Evolutionary conservation across 2,888 invertebrate genomes (phyloP).

Genomic region (Caenorhabditis uteleia): DNA sequence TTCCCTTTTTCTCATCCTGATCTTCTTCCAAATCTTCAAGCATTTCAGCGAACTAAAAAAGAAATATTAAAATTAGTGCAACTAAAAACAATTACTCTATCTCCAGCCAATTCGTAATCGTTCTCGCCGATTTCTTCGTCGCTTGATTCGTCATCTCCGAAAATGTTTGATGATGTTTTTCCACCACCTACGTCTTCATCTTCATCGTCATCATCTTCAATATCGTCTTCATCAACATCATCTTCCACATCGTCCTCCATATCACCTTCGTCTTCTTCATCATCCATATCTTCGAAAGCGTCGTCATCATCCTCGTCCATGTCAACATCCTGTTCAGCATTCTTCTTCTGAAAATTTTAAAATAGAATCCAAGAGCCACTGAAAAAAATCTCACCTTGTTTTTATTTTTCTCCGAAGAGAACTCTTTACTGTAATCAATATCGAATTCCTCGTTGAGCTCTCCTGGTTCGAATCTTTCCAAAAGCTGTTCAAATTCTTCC

Average conservation of each 20-base stretch:
- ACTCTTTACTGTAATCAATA: conserved; percentile 76
- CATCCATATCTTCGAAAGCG: conserved; percentile 39
- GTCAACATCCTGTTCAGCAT: conserved; percentile 35
- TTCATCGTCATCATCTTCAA: conserved; percentile 35
- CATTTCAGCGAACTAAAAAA: conserved; percentile 48
- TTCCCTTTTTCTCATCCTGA: conserved; percentile 21
- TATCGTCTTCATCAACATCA: conserved; percentile 31
- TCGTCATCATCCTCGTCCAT: conserved; percentile 42
- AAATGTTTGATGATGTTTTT: conserved; percentile 22
- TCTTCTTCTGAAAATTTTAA: conserved; percentile 13
- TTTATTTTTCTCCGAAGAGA: conserved; percentile 65
- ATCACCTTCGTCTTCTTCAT: conserved; percentile 40
- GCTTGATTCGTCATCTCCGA: conserved; percentile 39
- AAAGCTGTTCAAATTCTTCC: conserved; percentile 80
- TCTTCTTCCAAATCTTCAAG: conserved; percentile 55
- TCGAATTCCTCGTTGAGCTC: conserved; percentile 73
- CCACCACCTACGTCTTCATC: conserved; percentile 11
- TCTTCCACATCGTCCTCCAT: conserved; percentile 45
- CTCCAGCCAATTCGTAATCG: conserved; percentile 42
- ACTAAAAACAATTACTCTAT: conserved; percentile 4
- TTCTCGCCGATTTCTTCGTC: conserved; percentile 41
- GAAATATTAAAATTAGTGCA: not conserved
- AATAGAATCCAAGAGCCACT: conserved; percentile 1
- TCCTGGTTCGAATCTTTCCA: conserved; percentile 73
- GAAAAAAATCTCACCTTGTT: conserved; percentile 52